Evolutionary conservation across 2,888 invertebrate genomes (phyloP), one percentile per base, ranked within the genome.

Genomic region (Chrysolina oricalcia): DNA sequence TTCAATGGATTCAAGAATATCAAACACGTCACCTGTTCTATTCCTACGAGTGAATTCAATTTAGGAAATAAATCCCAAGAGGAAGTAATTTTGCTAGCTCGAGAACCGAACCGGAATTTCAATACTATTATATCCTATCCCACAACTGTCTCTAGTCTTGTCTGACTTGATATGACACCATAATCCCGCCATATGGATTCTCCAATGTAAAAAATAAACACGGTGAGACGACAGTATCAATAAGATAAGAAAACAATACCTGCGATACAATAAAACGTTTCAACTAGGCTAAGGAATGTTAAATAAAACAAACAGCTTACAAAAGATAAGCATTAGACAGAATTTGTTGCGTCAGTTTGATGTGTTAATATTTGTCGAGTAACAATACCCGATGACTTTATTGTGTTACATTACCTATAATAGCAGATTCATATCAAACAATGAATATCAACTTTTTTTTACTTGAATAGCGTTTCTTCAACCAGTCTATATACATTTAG

Each of bases 211-310:
- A 21, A 21, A 53, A 19, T 17, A 19, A 53, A 17, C 19, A 11
- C 23, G 53, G 21, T 53, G 53, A 53, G 27, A n/a, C 23, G 59
- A 35, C 59, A 59, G n/a, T 59, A 59, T 59, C 59, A 59, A 59
- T 23, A 59, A 59, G 59, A 59, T 59, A 59, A 59, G 59, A 59
- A 59, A 59, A 59, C 59, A 59, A 59, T 35, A 59, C 59, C 59
- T 27, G 59, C n/a, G 27, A 15, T 13, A 27, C 59, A 23, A 59
- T 59, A 59, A 59, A 59, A 35, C 23, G 15, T 23, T 35, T 59
- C 11, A 59, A 59, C 27, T 59, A 27, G 59, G 23, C 35, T 27
- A 23, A 17, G n/a, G 59, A 59, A 59, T 59, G 59, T 59, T n/a
- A 27, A 59, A 59, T n/a, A 27, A 59, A 59, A 59, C 59, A 59